Base-by-base conservation (phyloP, 2,113 vertebrate species). In the Tetrao urogallus region DNA sequence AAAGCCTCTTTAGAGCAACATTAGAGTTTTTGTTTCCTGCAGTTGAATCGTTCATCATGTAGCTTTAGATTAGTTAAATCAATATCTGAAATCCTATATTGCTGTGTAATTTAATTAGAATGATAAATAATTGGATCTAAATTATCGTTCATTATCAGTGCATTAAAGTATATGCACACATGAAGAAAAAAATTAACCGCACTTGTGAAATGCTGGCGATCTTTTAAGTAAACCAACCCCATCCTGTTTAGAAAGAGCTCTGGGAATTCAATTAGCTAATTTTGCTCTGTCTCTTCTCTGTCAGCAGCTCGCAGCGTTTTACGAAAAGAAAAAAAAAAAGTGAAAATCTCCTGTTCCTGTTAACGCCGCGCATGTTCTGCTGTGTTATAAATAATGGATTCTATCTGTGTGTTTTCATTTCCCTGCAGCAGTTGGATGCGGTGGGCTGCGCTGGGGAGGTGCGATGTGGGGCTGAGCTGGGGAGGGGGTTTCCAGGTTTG, bases 251-350 rank as follows among this genome's bases (percentile, higher is more conserved):
- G 56, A 34, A 61, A 20, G 82, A 87, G 82, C 75, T 80, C 75
- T 89, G 91, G 82, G 80, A 92, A 86, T 90, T 94, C 79, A 74
- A 34, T 90, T 83, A 78, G 48, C 65, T n/a, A 48, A 42, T 91
- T 94, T 80, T 63, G 61, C 78, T 91, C 82, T 91, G 70, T 34
- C 9, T 72, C 86, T 94, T 94, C 85, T 92, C 90, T 88, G 79
- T 92, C 90, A 81, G 76, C 88, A 78, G 15, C 85, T 93, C 40
- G 52, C 65, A 73, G 56, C 15, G 0, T 78, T 92, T 71, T 90
- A 79, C 38, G 14, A 52, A 52, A 15, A 14, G 8, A 14, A 16
- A 28, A 28, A 54, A 73, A 80, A 38, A 92, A 85, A 50, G 36
- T 88, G 79, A 24, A 92, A 80, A 86, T n/a, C 60, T 61, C 6